Base-by-base conservation (phyloP, 2,888 invertebrate species). In the Antitype chi region DNA sequence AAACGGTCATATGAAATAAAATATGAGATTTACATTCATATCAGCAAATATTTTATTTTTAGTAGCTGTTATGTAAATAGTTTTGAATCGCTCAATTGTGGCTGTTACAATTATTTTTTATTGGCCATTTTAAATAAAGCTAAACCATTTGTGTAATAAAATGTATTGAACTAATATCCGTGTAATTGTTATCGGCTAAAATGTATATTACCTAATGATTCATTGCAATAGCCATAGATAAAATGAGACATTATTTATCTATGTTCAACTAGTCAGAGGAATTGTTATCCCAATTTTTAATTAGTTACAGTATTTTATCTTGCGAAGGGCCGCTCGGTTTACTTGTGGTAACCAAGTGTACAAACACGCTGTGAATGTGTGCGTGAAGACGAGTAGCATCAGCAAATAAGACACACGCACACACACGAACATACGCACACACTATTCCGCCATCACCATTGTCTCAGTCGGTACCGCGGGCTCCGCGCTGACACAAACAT, bases 51-150 rank as follows among this genome's bases (percentile, higher is more conserved):
- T 60, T 80, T 70, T 32, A 60, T 74, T 53, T 53, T 68, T 23
- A 59, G 32, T 49, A 63, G 1, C 13, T 13, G 7, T 66, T 66
- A 53, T n/a, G 67, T 60, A 62, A 66, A 82, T 85, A 72, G 69
- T 60, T 81, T 63, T 63, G n/a, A 63, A 82, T 47, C 13, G 53
- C 71, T 72, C 25, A 72, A 85, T 62, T 43, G 7, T 32, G 70
- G 43, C 8, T 38, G 43, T 47, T 23, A 62, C 66, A 80, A 71
- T 85, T 55, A 70, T 59, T 63, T 74, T 74, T 72, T 82, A 85
- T 72, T 53, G 62, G 71, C 28, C 74, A 74, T 77, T 82, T 78
- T 66, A 78, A 57, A 66, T 72, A 69, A 69, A 78, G 62, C 71
- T 23, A 17, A 62, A 66, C 38, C 52, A 57, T 78, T 71, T 71